These are phyloP conservation scores for Pseudopodoces humilis DNA, from an alignment of 2,113 vertebrate species.

Conservation along the genomic window DNA sequence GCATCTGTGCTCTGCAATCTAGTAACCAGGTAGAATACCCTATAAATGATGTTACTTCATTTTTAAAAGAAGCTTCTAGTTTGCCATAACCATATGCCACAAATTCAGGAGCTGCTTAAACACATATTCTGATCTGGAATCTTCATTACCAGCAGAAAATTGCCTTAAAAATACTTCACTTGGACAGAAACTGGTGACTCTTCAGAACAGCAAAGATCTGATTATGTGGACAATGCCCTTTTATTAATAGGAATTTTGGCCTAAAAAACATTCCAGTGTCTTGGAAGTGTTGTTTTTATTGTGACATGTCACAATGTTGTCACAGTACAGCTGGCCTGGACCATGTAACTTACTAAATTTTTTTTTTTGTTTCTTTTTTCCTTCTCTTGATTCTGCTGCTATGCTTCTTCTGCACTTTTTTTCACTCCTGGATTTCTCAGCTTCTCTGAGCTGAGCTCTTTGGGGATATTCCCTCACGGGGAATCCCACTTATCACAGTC, in stretches of 20 bases:
- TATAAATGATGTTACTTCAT: background rate
- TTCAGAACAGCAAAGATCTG: background rate
- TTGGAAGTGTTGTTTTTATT: background rate
- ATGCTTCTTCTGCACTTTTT: too few relatives aligned
- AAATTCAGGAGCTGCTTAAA: background rate
- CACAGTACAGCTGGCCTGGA: too few relatives aligned
- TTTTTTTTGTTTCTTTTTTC: too few relatives aligned
- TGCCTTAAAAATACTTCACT: background rate
- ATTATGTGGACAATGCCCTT: background rate
- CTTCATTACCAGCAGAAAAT: background rate
- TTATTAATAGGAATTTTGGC: background rate
- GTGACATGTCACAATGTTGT: background rate
- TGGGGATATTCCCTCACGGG: too few relatives aligned
- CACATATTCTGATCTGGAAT: accelerated
- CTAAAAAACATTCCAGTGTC: background rate
- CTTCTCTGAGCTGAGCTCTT: too few relatives aligned
- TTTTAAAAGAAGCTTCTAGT: background rate
- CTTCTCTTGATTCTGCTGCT: too few relatives aligned
- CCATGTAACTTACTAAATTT: too few relatives aligned
- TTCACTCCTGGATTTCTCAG: too few relatives aligned
- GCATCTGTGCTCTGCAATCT: background rate
- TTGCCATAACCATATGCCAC: background rate
- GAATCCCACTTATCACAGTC: too few relatives aligned
- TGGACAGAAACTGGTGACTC: background rate
- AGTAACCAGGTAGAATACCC: background rate